Percentiles rank a stretch among this genome's conserved stretches.
Conservation (phyloP, 2,888 invertebrate species). For the Mellilla xanthometata region DNA sequence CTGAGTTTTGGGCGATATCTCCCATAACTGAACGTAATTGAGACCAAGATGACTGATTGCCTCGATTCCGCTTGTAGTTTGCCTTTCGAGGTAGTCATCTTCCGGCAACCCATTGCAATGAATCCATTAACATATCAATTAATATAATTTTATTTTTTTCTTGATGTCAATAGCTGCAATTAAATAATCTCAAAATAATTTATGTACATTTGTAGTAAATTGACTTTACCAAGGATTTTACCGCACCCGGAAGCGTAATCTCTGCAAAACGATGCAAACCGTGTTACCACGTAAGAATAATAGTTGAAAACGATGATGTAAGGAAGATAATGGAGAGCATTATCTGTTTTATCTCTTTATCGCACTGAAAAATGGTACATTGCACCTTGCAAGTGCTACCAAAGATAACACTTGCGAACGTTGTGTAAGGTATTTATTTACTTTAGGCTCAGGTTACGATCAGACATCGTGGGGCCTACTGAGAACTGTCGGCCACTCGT, state of each 20-base stretch:
- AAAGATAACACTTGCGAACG: constrained; percentile 27
- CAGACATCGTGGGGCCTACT: constrained; percentile 49
- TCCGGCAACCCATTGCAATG: constrained; percentile 27
- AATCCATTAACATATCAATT: constrained; percentile 28
- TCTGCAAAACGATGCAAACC: neutral
- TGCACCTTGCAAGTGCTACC: constrained; percentile 28
- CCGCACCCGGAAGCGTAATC: constrained; percentile 6
- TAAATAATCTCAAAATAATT: constrained; percentile 15
- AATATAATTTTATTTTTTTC: constrained; percentile 18
- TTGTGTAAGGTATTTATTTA: constrained; percentile 34
- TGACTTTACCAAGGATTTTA: constrained; percentile 7
- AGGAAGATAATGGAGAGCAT: constrained; percentile 10
- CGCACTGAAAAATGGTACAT: constrained; percentile 27
- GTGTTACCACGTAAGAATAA: constrained; percentile 4
- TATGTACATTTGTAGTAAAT: constrained; percentile 20
- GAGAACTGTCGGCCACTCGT: constrained; percentile 36
- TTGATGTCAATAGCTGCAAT: constrained; percentile 15
- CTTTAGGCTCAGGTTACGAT: constrained; percentile 34
- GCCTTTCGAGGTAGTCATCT: constrained; percentile 23
- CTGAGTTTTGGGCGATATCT: constrained; percentile 37
- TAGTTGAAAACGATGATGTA: constrained; percentile 11
- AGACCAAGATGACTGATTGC: constrained; percentile 37
- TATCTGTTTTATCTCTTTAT: constrained; percentile 26
- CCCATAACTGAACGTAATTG: constrained; percentile 40
- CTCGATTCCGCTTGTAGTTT: constrained; percentile 28